Conservation (phyloP, 2,113 vertebrate species). For the Misgurnus mizolepis region DNA sequence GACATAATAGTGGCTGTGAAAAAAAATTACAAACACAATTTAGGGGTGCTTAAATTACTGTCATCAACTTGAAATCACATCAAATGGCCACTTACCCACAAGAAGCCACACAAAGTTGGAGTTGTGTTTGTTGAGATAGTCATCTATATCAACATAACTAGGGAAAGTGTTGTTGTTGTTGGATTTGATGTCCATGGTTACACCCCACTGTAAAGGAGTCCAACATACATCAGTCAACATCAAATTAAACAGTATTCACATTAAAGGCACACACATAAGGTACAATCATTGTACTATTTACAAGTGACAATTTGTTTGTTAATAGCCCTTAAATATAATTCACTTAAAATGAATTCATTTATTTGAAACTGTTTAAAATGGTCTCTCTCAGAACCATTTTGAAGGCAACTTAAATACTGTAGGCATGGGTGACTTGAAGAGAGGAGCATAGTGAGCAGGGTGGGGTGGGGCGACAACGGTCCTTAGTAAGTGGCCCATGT, state of each 20-base stretch:
- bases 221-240: conserved; percentile 10
- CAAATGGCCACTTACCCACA: conserved; percentile 80
- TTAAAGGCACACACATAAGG: neutral
- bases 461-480: no score
- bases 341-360: neutral
- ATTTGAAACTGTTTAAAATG: no score
- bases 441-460: no score
- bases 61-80: neutral
- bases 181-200: conserved; percentile 76
- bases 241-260: conserved; percentile 10
- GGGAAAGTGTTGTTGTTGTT: conserved; percentile 82
- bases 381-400: no score
- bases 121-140: conserved; percentile 89
- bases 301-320: neutral
- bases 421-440: no score
- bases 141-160: conserved; percentile 84
- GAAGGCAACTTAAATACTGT: no score
- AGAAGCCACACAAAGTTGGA: conserved; percentile 97
- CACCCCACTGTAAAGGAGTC: conserved; percentile 60
- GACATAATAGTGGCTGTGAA: conserved; percentile 95
- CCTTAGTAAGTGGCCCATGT: no score
- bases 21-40: neutral
- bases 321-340: neutral
- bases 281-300: neutral
- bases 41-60: no score